Percentiles rank a stretch among this genome's conserved stretches.
phyloP scores from a whole-genome alignment of 2,888 invertebrate genomes.

The Bombylius discolor region DNA sequence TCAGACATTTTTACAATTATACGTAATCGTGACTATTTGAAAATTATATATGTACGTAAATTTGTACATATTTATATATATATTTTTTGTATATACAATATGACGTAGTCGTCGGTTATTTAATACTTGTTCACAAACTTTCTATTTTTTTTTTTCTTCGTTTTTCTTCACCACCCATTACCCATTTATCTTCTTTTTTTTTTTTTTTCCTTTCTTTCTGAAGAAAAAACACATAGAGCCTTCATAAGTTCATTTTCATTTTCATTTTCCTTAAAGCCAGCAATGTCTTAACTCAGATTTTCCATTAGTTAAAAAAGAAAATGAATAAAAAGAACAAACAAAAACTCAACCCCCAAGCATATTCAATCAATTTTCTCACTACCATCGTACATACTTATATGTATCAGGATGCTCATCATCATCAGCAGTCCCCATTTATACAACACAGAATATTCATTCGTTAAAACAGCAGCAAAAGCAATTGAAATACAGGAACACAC shows the following conservation, averaged over 20 bases:
- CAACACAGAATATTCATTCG: not conserved
- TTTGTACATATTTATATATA: not conserved
- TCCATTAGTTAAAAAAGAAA: constrained; percentile 4
- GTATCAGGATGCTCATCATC: constrained; percentile 9
- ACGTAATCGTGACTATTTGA: too few species aligned
- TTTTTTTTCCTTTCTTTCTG: not conserved
- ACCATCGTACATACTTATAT: not conserved
- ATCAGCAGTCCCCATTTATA: constrained; percentile 6
- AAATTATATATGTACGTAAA: not conserved
- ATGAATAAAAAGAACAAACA: constrained; percentile 6
- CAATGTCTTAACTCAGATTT: not conserved
- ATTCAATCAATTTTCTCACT: constrained; percentile 9
- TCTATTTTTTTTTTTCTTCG: not conserved
- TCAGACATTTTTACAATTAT: too few species aligned
- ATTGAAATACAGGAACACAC: too few species aligned
- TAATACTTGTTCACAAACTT: not conserved
- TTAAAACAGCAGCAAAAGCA: not conserved
- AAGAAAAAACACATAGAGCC: not conserved
- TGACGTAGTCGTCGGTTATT: constrained; percentile 6
- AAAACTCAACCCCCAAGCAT: not conserved
- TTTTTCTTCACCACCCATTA: not conserved
- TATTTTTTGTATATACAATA: not conserved
- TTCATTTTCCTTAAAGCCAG: not conserved
- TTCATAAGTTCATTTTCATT: not conserved
- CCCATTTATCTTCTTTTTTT: not conserved